phyloP scores from a whole-genome alignment of 2,113 vertebrate genomes.

The Megalops atlanticus region DNA sequence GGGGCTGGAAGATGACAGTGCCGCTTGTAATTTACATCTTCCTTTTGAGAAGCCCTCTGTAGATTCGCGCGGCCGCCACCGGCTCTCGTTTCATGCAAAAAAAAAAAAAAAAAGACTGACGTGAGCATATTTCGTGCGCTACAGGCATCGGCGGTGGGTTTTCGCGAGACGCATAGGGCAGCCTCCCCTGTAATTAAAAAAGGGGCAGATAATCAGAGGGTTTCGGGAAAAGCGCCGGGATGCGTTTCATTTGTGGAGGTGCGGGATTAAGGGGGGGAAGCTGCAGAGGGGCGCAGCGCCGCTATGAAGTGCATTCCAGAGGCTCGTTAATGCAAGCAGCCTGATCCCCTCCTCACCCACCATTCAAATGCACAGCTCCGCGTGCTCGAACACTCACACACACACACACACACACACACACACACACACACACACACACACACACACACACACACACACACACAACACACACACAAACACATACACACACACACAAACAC shows the following conservation, averaged over 20 bases:
- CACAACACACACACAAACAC: constrained; percentile 1
- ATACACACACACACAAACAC: constrained; percentile 4
- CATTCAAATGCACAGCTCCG: too few species aligned
- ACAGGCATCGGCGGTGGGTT: too few species aligned
- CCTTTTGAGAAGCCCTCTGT: background rate
- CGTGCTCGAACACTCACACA: too few species aligned
- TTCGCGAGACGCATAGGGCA: background rate
- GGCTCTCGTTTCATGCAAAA: too few species aligned
- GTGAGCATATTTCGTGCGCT: too few species aligned
- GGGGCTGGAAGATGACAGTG: background rate
- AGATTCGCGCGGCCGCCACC: background rate
- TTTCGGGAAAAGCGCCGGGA: background rate
- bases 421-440: background rate
- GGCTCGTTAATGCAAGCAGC: background rate
- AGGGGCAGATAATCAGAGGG: constrained; percentile 14
- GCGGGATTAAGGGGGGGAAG: background rate
- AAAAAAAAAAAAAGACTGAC: too few species aligned
- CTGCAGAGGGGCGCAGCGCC: background rate
- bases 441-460: background rate
- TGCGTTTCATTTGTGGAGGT: background rate
- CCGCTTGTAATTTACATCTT: background rate
- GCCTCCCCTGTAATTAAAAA: background rate
- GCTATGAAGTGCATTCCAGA: background rate
- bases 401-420: too few species aligned
- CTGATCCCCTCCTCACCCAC: too few species aligned